phyloP scores from a whole-genome alignment of 2,888 invertebrate genomes.

The Clistopyga incitator region DNA sequence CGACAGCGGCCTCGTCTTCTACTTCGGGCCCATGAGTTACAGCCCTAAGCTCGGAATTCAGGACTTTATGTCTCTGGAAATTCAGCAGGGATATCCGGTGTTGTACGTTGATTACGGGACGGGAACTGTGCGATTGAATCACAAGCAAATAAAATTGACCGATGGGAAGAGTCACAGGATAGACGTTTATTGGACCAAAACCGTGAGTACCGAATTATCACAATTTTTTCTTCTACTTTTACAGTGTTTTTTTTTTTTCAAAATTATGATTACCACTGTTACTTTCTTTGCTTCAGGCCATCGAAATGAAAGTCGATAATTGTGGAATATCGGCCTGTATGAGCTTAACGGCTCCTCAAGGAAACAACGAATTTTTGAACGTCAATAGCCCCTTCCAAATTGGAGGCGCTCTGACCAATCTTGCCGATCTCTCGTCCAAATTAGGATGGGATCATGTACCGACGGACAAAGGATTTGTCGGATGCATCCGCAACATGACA shows the following conservation, averaged over 20 bases:
- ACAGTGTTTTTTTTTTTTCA: neutral
- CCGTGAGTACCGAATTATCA: slow-evolving; percentile 77
- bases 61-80: slow-evolving; percentile 96
- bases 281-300: slow-evolving; percentile 82
- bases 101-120: slow-evolving; percentile 95
- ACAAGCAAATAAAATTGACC: slow-evolving; percentile 90
- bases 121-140: slow-evolving; percentile 89
- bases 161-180: slow-evolving; percentile 95
- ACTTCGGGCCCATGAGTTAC: slow-evolving; percentile 92
- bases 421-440: slow-evolving; percentile 87
- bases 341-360: slow-evolving; percentile 89
- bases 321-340: slow-evolving; percentile 90
- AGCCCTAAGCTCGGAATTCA: slow-evolving; percentile 88
- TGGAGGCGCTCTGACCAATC: slow-evolving; percentile 90
- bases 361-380: slow-evolving; percentile 90
- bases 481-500: slow-evolving; percentile 96
- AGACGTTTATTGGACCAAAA: slow-evolving; percentile 86
- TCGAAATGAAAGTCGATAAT: slow-evolving; percentile 92
- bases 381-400: slow-evolving; percentile 96
- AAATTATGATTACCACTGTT: slow-evolving; percentile 1
- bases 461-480: slow-evolving; percentile 90
- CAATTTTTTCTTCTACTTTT: neutral
- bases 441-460: slow-evolving; percentile 91
- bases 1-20: slow-evolving; percentile 94
- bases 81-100: slow-evolving; percentile 93